Evolutionary conservation across 2,797 vertebrate species (phyloP).

Genomic region (Choloepus didactylus): DNA sequence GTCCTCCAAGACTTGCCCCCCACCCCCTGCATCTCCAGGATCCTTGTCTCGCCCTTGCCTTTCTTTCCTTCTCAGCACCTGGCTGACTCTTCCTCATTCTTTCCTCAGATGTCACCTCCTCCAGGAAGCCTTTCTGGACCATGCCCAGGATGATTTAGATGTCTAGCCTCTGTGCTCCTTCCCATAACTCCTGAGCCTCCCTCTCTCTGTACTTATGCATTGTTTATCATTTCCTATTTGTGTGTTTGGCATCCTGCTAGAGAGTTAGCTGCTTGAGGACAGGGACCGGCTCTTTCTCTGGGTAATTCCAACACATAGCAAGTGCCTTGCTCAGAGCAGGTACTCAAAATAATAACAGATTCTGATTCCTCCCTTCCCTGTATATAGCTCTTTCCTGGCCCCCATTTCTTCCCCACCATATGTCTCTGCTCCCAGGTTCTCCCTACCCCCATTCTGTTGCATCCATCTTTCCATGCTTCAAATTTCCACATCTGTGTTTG

Average conservation of each 20-base stretch:
- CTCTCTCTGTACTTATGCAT: neutral
- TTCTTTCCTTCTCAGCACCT: neutral
- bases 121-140: neutral
- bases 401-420: too few relatives aligned
- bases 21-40: too few relatives aligned
- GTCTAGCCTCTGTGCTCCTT: neutral
- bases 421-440: neutral
- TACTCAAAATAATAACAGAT: neutral
- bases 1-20: neutral
- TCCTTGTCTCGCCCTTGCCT: neutral
- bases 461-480: fast-evolving
- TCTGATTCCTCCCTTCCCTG: neutral
- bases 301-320: neutral
- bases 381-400: neutral
- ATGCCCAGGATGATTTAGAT: too few relatives aligned
- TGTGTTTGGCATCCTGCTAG: neutral
- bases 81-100: neutral
- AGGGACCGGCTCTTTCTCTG: neutral
- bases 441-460: neutral
- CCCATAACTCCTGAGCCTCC: neutral
- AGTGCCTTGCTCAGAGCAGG: neutral
- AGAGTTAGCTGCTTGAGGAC: neutral
- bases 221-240: neutral
- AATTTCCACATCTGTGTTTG: neutral
- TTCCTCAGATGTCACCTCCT: neutral